Evolutionary conservation across 1,140 invertebrate genomes (phyloP).

Genomic region (Drosophila repleta): DNA sequence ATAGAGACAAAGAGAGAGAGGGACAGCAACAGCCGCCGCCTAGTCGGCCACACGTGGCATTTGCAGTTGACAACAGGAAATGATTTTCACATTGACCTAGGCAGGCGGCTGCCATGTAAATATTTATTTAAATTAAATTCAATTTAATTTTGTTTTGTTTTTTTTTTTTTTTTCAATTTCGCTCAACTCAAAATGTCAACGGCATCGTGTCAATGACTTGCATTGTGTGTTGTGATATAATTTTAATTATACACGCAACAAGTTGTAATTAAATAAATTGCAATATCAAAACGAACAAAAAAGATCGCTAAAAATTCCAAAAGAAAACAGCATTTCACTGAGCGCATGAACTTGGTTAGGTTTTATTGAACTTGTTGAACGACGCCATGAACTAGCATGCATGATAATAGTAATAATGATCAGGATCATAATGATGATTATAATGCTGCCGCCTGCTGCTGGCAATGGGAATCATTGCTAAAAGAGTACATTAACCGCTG

Average conservation of each 20-base stretch:
- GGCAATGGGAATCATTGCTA: slow-evolving; percentile 50
- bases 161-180: slow-evolving; percentile 11
- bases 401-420: no score
- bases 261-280: slow-evolving; percentile 71
- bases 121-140: slow-evolving; percentile 52
- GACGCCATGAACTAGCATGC: slow-evolving; percentile 41
- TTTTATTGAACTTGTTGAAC: slow-evolving; percentile 68
- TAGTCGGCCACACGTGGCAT: slow-evolving; percentile 46
- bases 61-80: slow-evolving; percentile 36
- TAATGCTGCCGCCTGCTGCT: slow-evolving; percentile 1
- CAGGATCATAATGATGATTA: background rate
- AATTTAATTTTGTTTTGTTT: background rate
- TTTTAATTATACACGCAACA: slow-evolving; percentile 63
- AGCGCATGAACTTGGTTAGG: slow-evolving; percentile 51
- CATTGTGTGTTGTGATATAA: slow-evolving; percentile 70
- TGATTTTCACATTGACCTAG: slow-evolving; percentile 43
- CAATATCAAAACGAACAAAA: slow-evolving; percentile 1
- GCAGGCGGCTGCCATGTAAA: slow-evolving; percentile 37
- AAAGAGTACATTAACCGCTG: slow-evolving; percentile 54
- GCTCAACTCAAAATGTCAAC: slow-evolving; percentile 62
- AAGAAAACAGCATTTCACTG: slow-evolving; percentile 47
- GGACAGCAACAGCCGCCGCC: background rate
- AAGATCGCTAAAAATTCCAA: slow-evolving; percentile 1
- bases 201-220: slow-evolving; percentile 65
- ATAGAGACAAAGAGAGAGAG: background rate